Conservation (phyloP, 2,888 invertebrate species). For the Nematopogon swammerdamellus region DNA sequence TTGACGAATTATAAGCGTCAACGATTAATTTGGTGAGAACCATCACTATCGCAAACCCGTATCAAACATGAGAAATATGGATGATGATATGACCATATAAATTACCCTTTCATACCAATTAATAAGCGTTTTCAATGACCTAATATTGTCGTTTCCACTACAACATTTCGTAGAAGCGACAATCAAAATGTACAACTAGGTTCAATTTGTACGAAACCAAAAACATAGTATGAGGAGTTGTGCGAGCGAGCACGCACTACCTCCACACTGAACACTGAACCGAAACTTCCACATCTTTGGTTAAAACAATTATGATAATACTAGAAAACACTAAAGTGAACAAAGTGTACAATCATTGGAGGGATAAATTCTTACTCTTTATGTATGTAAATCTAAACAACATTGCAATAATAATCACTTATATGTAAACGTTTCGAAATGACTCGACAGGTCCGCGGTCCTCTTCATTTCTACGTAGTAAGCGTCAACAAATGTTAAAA, state of each 20-base stretch:
- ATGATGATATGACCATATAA: constrained; percentile 59
- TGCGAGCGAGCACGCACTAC: neutral
- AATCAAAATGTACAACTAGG: constrained; percentile 47
- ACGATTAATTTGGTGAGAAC: constrained; percentile 40
- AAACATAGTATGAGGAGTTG: constrained; percentile 45
- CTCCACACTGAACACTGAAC: constrained; percentile 25
- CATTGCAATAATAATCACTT: constrained; percentile 48
- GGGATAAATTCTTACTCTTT: constrained; percentile 50
- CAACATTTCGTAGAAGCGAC: constrained; percentile 30
- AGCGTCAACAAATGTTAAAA: constrained; percentile 47
- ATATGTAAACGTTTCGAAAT: constrained; percentile 48
- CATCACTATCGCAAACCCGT: constrained; percentile 58
- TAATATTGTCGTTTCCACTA: constrained; percentile 44
- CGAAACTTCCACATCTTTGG: constrained; percentile 45
- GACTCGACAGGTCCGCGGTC: constrained; percentile 35
- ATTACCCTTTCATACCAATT: constrained; percentile 59
- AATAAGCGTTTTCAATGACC: constrained; percentile 59
- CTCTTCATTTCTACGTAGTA: constrained; percentile 48
- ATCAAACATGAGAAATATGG: constrained; percentile 57
- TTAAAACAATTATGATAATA: constrained; percentile 45
- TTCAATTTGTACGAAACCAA: constrained; percentile 38
- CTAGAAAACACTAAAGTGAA: constrained; percentile 41
- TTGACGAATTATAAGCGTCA: neutral
- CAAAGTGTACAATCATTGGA: constrained; percentile 51
- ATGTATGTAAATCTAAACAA: constrained; percentile 51